Evolutionary conservation across 2,888 invertebrate genomes (phyloP).

Genomic region (Perithous albicinctus): DNA sequence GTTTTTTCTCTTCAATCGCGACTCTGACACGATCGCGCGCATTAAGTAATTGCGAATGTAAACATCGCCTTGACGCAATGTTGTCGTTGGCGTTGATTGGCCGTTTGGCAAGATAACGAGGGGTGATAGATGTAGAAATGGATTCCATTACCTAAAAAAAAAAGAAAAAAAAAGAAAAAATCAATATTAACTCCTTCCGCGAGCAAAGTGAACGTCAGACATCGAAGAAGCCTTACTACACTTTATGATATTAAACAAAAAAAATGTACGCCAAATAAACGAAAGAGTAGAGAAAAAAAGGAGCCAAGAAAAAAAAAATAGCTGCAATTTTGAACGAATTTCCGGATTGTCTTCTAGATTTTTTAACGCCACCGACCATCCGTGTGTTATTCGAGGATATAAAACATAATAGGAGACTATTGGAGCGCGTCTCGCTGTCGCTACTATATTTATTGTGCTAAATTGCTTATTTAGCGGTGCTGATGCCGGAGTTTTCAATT

Average conservation of each 20-base stretch:
- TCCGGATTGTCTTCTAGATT: conserved; percentile 58
- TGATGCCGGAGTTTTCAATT: no score
- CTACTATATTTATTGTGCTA: conserved; percentile 14
- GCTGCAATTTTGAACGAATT: conserved; percentile 53
- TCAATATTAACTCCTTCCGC: conserved; percentile 63
- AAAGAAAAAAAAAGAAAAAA: conserved; percentile 16
- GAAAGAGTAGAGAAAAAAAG: conserved; percentile 29
- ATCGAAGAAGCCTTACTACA: conserved; percentile 82
- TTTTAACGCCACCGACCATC: conserved; percentile 53
- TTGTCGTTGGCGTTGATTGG: conserved; percentile 64
- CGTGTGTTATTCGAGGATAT: conserved; percentile 41
- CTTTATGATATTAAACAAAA: conserved; percentile 49
- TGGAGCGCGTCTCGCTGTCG: conserved; percentile 31
- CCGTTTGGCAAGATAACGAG: conserved; percentile 59
- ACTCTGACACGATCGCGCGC: conserved; percentile 6
- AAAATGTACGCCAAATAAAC: conserved; percentile 2
- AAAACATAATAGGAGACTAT: background rate
- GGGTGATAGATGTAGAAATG: conserved; percentile 55
- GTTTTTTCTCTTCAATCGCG: conserved; percentile 22
- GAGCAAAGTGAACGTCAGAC: conserved; percentile 74
- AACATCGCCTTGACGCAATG: conserved; percentile 67
- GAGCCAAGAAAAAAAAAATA: conserved; percentile 12
- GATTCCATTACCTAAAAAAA: conserved; percentile 56
- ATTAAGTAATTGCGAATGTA: conserved; percentile 10
- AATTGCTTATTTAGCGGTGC: conserved; percentile 35